These are phyloP conservation scores for Strix occidentalis DNA, from an alignment of 2,797 vertebrate genomes.

Conservation along the genomic window DNA sequence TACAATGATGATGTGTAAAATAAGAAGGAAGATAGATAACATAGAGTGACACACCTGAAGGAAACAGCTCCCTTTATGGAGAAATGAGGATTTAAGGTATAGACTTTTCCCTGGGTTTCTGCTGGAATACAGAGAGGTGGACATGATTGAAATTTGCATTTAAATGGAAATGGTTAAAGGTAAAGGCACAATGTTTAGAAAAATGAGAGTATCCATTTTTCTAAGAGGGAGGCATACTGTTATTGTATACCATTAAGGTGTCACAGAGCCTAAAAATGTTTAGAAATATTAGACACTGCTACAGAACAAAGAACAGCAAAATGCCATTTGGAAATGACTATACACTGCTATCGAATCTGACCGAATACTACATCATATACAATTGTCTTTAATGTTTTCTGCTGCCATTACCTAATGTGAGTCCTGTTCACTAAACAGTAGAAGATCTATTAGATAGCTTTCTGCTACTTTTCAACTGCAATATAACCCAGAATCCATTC, in stretches of 20 bases:
- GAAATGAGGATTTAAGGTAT: conserved; percentile 70
- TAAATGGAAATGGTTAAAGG: conserved; percentile 82
- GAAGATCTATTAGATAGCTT: conserved; percentile 57
- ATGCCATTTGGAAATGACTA: conserved; percentile 72
- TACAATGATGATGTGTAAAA: background rate
- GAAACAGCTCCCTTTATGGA: conserved; percentile 35
- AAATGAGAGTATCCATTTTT: conserved; percentile 83
- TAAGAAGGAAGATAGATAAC: conserved; percentile 40
- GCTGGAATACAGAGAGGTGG: conserved; percentile 72
- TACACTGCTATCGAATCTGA: conserved; percentile 50
- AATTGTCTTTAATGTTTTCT: conserved; percentile 64
- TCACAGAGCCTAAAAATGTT: conserved; percentile 77
- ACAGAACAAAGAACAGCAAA: conserved; percentile 60
- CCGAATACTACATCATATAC: conserved; percentile 53
- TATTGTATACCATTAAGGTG: conserved; percentile 80
- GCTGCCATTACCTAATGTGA: conserved; percentile 60
- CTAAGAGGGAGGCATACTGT: conserved; percentile 74
- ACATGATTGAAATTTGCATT: conserved; percentile 84
- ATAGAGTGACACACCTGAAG: conserved; percentile 25
- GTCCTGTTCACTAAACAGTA: conserved; percentile 52
- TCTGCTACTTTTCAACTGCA: conserved; percentile 49
- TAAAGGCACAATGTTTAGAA: conserved; percentile 78
- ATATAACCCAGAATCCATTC: conserved; percentile 38
- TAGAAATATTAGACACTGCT: conserved; percentile 76
- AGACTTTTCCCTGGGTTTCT: conserved; percentile 45